Conservation (phyloP, 64 coral and sea anemone genomes). For the Stichodactyla mertensii region DNA sequence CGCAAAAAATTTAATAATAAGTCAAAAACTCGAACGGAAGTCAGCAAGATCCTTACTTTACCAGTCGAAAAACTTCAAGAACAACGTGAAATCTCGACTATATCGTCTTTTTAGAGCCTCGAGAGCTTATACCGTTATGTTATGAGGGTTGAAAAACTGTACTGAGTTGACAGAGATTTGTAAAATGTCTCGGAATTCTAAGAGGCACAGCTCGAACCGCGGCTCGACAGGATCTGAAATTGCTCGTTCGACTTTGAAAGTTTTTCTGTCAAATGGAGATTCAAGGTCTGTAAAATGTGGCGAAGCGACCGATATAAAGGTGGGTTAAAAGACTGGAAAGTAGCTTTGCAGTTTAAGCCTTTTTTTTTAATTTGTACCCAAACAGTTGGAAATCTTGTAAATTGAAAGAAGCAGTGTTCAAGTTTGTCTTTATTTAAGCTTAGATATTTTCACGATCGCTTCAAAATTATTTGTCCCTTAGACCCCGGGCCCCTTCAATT, state of each 20-base stretch:
- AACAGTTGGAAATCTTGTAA: conserved; percentile 12
- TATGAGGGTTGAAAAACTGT: conserved; percentile 18
- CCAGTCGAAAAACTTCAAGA: not conserved
- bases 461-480: not conserved
- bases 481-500: not conserved
- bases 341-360: not conserved
- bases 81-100: not conserved
- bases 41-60: conserved; percentile 11
- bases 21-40: conserved; percentile 19
- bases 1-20: conserved; percentile 14
- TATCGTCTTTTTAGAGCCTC: not conserved
- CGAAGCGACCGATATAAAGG: conserved; percentile 98
- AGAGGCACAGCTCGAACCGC: conserved; percentile 85
- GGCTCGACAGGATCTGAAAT: conserved; percentile 83
- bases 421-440: conserved; percentile 8
- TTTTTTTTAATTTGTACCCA: not conserved
- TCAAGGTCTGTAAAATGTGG: conserved; percentile 97
- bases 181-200: conserved; percentile 79
- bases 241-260: conserved; percentile 85
- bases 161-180: not conserved
- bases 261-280: conserved; percentile 90
- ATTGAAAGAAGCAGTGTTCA: not conserved
- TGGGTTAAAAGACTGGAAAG: not conserved
- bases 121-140: not conserved
- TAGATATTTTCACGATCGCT: conserved; percentile 11